Conservation (phyloP, 2,113 vertebrate genomes). For the Podiceps cristatus region DNA sequence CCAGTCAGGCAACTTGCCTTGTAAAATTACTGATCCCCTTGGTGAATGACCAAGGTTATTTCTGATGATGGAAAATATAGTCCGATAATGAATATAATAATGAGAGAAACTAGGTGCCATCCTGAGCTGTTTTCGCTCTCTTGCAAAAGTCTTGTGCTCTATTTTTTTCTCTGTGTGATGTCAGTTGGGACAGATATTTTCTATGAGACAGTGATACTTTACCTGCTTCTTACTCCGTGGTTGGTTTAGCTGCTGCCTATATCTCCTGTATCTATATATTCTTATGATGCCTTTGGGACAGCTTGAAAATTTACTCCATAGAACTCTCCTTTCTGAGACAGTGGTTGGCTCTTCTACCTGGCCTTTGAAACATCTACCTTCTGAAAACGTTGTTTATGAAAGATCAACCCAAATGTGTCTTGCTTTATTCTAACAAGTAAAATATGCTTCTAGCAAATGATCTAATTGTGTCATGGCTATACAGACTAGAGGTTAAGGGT, state of each 20-base stretch:
- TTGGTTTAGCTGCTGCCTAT: background rate
- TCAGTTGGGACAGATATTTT: background rate
- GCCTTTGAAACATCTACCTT: background rate
- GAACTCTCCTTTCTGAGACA: background rate
- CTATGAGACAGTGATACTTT: background rate
- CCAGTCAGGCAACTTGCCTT: background rate
- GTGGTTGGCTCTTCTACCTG: background rate
- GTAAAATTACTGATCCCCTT: background rate
- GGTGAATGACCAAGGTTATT: background rate
- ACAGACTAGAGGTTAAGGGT: background rate
- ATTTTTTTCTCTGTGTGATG: accelerated
- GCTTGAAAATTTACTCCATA: background rate
- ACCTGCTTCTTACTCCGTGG: background rate
- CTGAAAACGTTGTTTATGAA: background rate
- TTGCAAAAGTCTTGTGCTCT: background rate
- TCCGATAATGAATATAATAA: background rate
- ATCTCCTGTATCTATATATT: background rate
- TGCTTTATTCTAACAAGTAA: background rate
- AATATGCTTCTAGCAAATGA: background rate
- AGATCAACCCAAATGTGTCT: background rate
- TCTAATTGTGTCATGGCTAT: background rate
- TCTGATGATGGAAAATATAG: background rate
- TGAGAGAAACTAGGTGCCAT: background rate
- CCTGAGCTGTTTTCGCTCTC: background rate
- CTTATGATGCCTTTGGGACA: background rate